These are phyloP conservation scores for Actinemys pallida DNA, from an alignment of 2,113 vertebrate species.

Conservation along the genomic window DNA sequence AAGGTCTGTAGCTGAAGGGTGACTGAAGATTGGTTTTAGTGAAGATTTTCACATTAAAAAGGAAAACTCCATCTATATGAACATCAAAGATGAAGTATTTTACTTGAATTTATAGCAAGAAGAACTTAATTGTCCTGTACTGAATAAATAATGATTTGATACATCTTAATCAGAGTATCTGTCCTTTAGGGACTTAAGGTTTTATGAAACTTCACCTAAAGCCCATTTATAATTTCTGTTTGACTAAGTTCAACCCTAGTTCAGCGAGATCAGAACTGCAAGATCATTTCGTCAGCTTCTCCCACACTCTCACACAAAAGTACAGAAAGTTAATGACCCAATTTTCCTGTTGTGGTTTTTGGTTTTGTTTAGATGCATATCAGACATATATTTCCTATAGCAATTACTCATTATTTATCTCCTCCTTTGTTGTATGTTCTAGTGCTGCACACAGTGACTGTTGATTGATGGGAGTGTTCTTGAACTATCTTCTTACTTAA, in stretches of 20 bases:
- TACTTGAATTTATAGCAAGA: conserved; percentile 29
- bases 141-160: conserved; percentile 51
- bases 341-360: background rate
- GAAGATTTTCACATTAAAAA: conserved; percentile 18
- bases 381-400: background rate
- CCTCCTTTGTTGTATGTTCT: background rate
- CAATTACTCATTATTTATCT: background rate
- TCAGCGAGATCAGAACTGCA: background rate
- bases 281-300: background rate
- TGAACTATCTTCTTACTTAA: background rate
- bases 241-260: conserved; percentile 7
- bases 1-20: fast-evolving
- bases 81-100: conserved; percentile 7
- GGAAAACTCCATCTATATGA: background rate
- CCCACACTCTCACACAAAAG: background rate
- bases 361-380: background rate
- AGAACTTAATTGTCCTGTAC: conserved; percentile 31
- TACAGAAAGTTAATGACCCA: background rate
- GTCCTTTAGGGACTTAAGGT: conserved; percentile 36
- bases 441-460: fast-evolving
- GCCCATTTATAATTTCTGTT: conserved; percentile 12
- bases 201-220: conserved; percentile 33
- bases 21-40: background rate
- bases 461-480: background rate
- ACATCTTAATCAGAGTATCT: conserved; percentile 46